A percentile compares a stretch with the other conserved stretches of the same genome.
phyloP scores from a whole-genome alignment of 2,888 invertebrate species.

The Apoda limacodes region DNA sequence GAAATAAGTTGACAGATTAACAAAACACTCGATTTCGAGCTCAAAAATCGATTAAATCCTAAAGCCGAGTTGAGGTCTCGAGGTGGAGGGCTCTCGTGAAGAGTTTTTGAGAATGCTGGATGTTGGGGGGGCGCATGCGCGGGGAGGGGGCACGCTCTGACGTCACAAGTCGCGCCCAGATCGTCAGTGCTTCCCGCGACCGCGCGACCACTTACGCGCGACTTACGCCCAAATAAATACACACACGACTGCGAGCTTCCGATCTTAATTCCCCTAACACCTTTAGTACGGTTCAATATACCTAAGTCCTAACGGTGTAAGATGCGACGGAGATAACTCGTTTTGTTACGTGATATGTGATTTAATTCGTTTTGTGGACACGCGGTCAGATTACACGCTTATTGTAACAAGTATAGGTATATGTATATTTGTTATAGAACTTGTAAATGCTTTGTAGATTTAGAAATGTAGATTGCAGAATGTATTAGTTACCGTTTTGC shows the following conservation, averaged over 20 bases:
- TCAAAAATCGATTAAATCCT: slow-evolving; percentile 66
- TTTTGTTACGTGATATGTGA: slow-evolving; percentile 25
- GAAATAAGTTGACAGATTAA: slow-evolving; percentile 51
- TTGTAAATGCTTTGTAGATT: no score
- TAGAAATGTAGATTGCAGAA: no score
- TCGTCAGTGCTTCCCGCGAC: slow-evolving; percentile 58
- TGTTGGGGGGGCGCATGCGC: slow-evolving; percentile 45
- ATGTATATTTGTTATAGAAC: no score
- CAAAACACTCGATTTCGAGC: no score
- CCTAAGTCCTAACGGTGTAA: slow-evolving; percentile 12
- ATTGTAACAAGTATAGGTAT: no score
- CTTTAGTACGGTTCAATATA: no score
- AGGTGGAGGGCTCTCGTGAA: slow-evolving; percentile 59
- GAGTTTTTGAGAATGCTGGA: slow-evolving; percentile 50
- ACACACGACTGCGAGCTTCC: slow-evolving; percentile 54
- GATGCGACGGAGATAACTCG: slow-evolving; percentile 24
- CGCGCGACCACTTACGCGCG: slow-evolving; percentile 59
- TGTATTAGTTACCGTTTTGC: no score
- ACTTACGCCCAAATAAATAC: slow-evolving; percentile 42
- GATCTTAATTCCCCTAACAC: slow-evolving; percentile 50
- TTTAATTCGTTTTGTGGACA: slow-evolving; percentile 18
- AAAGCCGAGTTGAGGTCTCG: slow-evolving; percentile 64
- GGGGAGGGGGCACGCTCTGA: slow-evolving; percentile 51
- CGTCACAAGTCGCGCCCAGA: slow-evolving; percentile 61
- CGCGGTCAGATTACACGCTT: slow-evolving; percentile 22